Evolutionary conservation across 37 sponge, comb jelly and placozoan species (phyloP).

Genomic region (Tethya wilhelma): DNA sequence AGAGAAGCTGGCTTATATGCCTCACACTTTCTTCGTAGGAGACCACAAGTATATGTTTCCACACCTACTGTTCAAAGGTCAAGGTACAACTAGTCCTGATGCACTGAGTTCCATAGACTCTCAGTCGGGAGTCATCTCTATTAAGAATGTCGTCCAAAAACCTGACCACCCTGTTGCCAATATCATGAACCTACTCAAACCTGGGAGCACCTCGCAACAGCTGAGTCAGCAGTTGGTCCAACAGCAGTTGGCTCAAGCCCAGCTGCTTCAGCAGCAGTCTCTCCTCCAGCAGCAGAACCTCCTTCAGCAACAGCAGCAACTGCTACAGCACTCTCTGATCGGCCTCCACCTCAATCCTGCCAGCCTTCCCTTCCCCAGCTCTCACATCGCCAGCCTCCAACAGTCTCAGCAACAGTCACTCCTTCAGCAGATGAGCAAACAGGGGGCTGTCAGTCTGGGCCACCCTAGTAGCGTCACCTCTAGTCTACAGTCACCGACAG

Average conservation of each 20-base stretch:
- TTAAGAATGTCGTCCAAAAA: slow-evolving; percentile 66
- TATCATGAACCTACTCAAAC: slow-evolving; percentile 1
- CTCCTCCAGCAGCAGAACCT: neutral
- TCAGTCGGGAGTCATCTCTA: slow-evolving; percentile 77
- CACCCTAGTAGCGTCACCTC: slow-evolving; percentile 4
- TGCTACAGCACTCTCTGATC: neutral
- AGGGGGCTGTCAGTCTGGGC: slow-evolving; percentile 28
- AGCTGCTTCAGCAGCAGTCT: slow-evolving; percentile 24
- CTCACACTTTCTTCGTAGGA: slow-evolving; percentile 96
- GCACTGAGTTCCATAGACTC: slow-evolving; percentile 71
- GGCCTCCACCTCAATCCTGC: neutral
- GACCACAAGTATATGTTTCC: slow-evolving; percentile 99
- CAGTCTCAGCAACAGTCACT: slow-evolving; percentile 28
- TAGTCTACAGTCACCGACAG: neutral
- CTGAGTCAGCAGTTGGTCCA: slow-evolving; percentile 11
- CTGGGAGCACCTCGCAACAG: slow-evolving; percentile 22
- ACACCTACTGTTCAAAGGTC: slow-evolving; percentile 83
- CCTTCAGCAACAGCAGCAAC: slow-evolving; percentile 39
- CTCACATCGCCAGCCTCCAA: slow-evolving; percentile 17
- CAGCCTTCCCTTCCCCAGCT: slow-evolving; percentile 3
- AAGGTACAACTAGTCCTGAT: slow-evolving; percentile 69
- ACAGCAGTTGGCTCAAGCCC: slow-evolving; percentile 28
- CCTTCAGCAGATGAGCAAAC: slow-evolving; percentile 38
- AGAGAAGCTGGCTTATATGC: slow-evolving; percentile 99
- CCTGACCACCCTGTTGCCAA: slow-evolving; percentile 54